Evolutionary conservation across 1,140 invertebrate genomes (phyloP), one percentile per base, ranked within the genome.

Genomic region (Apis laboriosa): DNA sequence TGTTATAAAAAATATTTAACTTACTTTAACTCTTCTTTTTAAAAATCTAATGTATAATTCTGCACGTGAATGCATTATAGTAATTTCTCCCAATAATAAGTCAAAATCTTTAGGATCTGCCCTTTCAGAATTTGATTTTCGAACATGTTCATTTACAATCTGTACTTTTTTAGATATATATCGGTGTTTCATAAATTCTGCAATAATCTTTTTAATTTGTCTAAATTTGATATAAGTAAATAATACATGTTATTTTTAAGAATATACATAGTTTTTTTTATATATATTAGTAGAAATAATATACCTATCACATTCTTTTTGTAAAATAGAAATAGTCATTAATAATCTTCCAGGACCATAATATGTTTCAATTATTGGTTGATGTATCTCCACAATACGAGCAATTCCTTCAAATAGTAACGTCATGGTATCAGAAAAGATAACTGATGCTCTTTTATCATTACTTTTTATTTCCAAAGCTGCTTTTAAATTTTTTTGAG

Each of bases 1-100:
- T 70, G 7, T 15, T 34, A 21, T 79, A 58, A 21, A 74, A 55
- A 77, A 51, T 8, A 12, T 55, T 71, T n/a, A 72, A 94, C 94
- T 95, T 93, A 97, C 98, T 89, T 95, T 95, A 21, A 98, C 94
- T 91, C 98, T 95, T 84, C 97, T 95, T 51, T 96, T 95, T 77
- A 99, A 95, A 95, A 99, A 99, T 84, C 97, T 95, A 82, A 98
- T 96, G 92, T 99, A 99, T 0, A 99, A 94, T 92, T 99, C 98
- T 56, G 97, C 96, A 84, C 98, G 95, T 1, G 97, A 97, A 94
- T 99, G 98, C 92, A 99, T 97, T 28, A 99, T 94, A 0, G 98
- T 98, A 70, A 99, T 95, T 94, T 99, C 99, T 24, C 96, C 97
- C 66, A 99, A 95, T 9, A 99, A 94, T 0, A 97, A 95, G 95